Percentiles rank a stretch among this genome's conserved stretches.
These are phyloP conservation scores for Pogoniulus pusillus DNA, from an alignment of 2,797 vertebrate species.

Conservation along the genomic window DNA sequence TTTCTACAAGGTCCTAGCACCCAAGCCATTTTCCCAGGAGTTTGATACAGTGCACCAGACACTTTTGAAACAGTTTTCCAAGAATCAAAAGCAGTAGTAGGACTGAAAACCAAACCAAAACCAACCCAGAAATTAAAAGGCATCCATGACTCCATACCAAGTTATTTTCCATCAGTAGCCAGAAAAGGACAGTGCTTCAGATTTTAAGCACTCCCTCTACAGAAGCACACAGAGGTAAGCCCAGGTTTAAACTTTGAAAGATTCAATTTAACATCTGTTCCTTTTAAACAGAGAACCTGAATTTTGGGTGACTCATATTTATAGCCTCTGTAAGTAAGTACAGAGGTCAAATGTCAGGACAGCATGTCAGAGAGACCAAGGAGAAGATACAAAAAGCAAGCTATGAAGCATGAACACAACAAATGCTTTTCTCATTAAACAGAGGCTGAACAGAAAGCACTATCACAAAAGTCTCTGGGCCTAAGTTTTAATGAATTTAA, in stretches of 20 bases:
- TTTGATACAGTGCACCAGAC: background rate
- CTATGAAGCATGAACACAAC: background rate
- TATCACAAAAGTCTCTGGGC: background rate
- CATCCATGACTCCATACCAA: background rate
- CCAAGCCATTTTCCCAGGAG: background rate
- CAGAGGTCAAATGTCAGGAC: background rate
- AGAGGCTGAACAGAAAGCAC: background rate
- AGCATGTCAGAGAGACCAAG: background rate
- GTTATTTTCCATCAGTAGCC: background rate
- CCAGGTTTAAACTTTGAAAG: background rate
- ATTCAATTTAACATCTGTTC: background rate
- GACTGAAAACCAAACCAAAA: background rate
- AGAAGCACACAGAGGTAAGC: accelerated
- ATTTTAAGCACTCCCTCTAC: background rate
- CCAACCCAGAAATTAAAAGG: background rate
- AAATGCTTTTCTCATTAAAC: background rate
- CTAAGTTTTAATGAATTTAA: background rate
- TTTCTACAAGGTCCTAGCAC: background rate
- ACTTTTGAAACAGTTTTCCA: background rate
- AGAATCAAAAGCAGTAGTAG: background rate
- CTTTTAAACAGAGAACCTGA: background rate
- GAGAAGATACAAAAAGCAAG: background rate
- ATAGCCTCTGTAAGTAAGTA: background rate
- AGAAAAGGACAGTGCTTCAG: background rate
- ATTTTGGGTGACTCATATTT: background rate